phyloP scores from a whole-genome alignment of 1,140 invertebrate genomes.

The Mya arenaria region DNA sequence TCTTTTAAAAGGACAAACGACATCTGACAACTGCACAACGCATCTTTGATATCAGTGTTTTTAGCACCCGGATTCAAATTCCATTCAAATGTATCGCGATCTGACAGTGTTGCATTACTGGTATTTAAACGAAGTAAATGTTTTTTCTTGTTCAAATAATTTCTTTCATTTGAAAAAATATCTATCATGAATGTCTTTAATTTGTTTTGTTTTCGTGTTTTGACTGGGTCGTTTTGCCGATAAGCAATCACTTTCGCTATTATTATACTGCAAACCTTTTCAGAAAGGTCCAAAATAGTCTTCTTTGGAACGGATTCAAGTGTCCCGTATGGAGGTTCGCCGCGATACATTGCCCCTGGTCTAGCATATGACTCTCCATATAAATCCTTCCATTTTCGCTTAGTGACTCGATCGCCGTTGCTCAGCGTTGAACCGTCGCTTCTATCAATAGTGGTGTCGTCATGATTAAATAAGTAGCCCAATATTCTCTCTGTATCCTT shows the following conservation, averaged over 20 bases:
- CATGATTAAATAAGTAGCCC: constrained; percentile 76
- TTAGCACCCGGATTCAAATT: no score
- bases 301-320: not conserved
- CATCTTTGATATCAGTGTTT: no score
- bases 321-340: constrained; percentile 61
- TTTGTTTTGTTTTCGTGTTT: not conserved
- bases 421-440: constrained; percentile 74
- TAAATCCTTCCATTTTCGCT: constrained; percentile 49
- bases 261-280: not conserved
- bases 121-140: not conserved
- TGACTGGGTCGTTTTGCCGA: not conserved
- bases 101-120: no score
- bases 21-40: no score
- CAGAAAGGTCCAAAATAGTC: not conserved
- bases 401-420: constrained; percentile 48
- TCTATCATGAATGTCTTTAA: not conserved
- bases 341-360: constrained; percentile 69
- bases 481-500: constrained; percentile 77
- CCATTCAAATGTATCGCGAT: no score
- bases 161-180: not conserved
- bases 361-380: constrained; percentile 58
- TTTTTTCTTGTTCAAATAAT: not conserved
- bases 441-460: constrained; percentile 79
- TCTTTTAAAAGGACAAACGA: no score
- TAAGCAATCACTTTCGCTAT: not conserved